A percentile compares a stretch with the other conserved stretches of the same genome.
These are phyloP conservation scores for Apis laboriosa DNA, from an alignment of 1,140 invertebrate genomes.

Conservation along the genomic window DNA sequence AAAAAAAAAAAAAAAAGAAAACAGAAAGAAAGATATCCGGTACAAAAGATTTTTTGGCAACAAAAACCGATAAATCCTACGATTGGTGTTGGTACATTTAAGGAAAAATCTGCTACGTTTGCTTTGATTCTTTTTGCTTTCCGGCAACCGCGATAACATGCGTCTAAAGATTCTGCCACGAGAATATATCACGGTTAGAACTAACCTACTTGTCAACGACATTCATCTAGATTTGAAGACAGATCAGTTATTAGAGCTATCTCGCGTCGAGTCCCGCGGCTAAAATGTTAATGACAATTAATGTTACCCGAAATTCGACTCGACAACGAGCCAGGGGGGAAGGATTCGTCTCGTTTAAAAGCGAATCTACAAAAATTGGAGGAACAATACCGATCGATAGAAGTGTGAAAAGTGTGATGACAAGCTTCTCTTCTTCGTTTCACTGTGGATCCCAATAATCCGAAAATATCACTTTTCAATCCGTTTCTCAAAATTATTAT, in stretches of 20 bases:
- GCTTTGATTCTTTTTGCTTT: constrained; percentile 28
- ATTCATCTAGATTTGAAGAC: constrained; percentile 46
- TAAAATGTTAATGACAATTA: constrained; percentile 3
- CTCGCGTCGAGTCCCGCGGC: constrained; percentile 35
- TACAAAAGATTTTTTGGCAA: neutral
- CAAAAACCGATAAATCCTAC: neutral
- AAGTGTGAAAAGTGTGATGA: constrained; percentile 4
- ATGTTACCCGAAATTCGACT: constrained; percentile 9
- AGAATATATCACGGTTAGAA: constrained; percentile 40
- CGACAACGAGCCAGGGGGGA: neutral
- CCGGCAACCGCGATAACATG: constrained; percentile 15
- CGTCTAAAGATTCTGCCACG: constrained; percentile 43
- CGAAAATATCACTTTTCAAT: neutral
- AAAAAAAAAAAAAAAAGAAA: neutral
- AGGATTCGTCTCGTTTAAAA: constrained; percentile 4
- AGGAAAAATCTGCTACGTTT: constrained; percentile 30
- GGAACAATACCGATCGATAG: constrained; percentile 39
- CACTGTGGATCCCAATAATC: neutral
- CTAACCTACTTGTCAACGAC: constrained; percentile 46
- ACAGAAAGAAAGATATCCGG: neutral
- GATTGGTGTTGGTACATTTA: neutral
- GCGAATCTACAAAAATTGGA: constrained; percentile 21
- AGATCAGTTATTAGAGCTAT: constrained; percentile 38
- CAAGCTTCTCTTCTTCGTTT: constrained; percentile 14
- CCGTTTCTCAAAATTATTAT: neutral